phyloP scores from a whole-genome alignment of 92 coral and sea anemone genomes.

The Umimayanthus chanpuru region DNA sequence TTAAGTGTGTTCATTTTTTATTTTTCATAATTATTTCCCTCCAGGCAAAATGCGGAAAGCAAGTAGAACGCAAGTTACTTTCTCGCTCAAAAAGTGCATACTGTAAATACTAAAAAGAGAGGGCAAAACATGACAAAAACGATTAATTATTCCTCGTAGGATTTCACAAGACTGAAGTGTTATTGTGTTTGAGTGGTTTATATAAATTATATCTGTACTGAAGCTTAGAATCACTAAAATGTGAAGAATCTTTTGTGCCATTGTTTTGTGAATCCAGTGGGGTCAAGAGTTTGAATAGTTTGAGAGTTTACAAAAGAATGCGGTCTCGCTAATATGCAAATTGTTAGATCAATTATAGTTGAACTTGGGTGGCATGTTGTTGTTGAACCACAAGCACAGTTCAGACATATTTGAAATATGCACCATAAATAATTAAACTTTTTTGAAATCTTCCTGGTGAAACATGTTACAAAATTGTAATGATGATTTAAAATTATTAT shows the following conservation, averaged over 20 bases:
- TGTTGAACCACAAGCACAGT: too few relatives aligned
- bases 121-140: not conserved
- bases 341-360: not conserved
- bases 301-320: not conserved
- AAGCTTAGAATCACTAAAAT: not conserved
- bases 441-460: too few relatives aligned
- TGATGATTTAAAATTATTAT: too few relatives aligned
- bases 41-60: not conserved
- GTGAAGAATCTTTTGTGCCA: too few relatives aligned
- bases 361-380: not conserved
- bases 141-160: constrained; percentile 3
- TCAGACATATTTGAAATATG: too few relatives aligned
- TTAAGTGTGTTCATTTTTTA: too few relatives aligned
- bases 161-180: not conserved
- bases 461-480: too few relatives aligned
- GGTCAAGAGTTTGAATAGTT: constrained; percentile 29
- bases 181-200: constrained; percentile 6
- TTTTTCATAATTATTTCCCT: not conserved
- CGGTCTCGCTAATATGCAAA: constrained; percentile 9
- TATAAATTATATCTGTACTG: constrained; percentile 12
- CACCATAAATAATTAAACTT: too few relatives aligned
- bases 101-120: not conserved
- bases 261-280: not conserved
- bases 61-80: not conserved
- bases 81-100: not conserved